Evolutionary conservation across 2,113 vertebrate species (phyloP).

Genomic region (Corynorhinus townsendii): DNA sequence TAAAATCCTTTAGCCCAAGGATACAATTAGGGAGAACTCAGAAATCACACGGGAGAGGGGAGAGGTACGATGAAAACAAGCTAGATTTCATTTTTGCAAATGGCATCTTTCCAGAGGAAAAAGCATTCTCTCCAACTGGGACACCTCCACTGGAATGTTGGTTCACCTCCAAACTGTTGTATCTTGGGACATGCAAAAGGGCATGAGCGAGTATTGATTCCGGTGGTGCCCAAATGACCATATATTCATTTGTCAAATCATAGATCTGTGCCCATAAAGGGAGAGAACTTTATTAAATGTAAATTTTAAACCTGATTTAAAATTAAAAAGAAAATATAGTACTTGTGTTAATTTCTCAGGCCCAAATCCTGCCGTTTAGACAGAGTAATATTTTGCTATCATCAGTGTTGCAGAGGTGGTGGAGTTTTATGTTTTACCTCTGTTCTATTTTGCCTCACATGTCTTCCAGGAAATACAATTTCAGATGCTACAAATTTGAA

Average conservation of each 20-base stretch:
- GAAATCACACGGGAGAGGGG: fast-evolving
- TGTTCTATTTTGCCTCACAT: neutral
- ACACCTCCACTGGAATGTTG: neutral
- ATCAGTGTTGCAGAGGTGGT: neutral
- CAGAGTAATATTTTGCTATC: neutral
- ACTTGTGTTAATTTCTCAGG: neutral
- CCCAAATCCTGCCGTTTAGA: neutral
- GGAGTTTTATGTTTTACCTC: neutral
- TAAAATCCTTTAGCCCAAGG: neutral
- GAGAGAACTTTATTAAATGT: neutral
- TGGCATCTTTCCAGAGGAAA: neutral
- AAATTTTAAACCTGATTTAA: neutral
- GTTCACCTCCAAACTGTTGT: neutral
- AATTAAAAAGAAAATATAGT: neutral
- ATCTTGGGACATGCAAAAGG: neutral
- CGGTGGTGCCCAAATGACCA: neutral
- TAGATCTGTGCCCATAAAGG: neutral
- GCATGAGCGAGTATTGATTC: neutral
- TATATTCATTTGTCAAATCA: neutral
- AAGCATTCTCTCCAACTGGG: neutral
- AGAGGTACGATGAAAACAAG: neutral
- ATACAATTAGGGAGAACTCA: neutral
- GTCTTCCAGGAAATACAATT: neutral
- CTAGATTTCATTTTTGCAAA: neutral
- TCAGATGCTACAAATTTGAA: neutral